A percentile compares a stretch with the other conserved stretches of the same genome.
Evolutionary conservation across 2,797 vertebrate genomes (phyloP).

Genomic region (Lacerta viridis): DNA sequence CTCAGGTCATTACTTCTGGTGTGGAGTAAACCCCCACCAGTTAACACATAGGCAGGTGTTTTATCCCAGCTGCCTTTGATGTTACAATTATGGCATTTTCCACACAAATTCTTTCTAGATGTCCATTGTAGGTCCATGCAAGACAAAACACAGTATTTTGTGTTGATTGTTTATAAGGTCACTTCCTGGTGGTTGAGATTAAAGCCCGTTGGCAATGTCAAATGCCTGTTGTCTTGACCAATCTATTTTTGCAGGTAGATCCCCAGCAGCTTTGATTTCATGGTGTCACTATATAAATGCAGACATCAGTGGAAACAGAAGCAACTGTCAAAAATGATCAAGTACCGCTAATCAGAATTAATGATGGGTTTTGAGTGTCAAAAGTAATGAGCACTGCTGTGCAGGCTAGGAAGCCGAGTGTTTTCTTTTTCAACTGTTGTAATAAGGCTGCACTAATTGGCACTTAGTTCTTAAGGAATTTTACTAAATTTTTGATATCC

Average conservation of each 20-base stretch:
- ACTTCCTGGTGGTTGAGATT: slow-evolving; percentile 37
- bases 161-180: slow-evolving; percentile 25
- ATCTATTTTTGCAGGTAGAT: slow-evolving; percentile 55
- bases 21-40: neutral
- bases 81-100: neutral
- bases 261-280: slow-evolving; percentile 57
- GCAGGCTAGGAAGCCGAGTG: neutral
- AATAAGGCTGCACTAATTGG: slow-evolving; percentile 36
- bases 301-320: slow-evolving; percentile 57
- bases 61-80: slow-evolving; percentile 19
- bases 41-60: neutral
- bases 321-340: slow-evolving; percentile 65
- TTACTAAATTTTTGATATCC: slow-evolving; percentile 24
- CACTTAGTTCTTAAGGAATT: slow-evolving; percentile 38
- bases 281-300: slow-evolving; percentile 43
- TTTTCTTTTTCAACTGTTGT: neutral
- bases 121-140: neutral
- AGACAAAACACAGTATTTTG: slow-evolving; percentile 22
- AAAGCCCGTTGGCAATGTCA: slow-evolving; percentile 32
- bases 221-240: slow-evolving; percentile 46
- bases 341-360: slow-evolving; percentile 39
- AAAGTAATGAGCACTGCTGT: slow-evolving; percentile 41
- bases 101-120: slow-evolving; percentile 36
- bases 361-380: slow-evolving; percentile 50
- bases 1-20: neutral